These are phyloP conservation scores for Axinella damicornis DNA, from an alignment of 37 sponge, comb jelly and placozoan species.

Conservation along the genomic window DNA sequence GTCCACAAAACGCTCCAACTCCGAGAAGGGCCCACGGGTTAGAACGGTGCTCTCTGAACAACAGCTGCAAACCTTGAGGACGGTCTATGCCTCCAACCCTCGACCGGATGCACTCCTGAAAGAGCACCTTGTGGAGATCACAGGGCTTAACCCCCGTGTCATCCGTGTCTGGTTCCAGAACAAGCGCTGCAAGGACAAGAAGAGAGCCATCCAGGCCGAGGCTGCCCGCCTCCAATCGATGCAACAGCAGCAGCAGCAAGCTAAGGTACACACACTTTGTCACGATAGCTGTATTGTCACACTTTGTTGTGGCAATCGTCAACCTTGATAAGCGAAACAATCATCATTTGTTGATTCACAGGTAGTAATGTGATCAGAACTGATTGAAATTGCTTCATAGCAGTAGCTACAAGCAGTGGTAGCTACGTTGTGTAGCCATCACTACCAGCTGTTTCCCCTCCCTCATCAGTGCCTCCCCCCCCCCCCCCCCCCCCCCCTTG, in stretches of 20 bases:
- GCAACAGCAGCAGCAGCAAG: conserved; percentile 48
- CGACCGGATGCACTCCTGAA: conserved; percentile 93
- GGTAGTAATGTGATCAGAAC: too few relatives aligned
- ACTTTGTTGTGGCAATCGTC: not conserved
- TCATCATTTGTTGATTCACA: too few relatives aligned
- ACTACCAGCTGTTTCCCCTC: not conserved
- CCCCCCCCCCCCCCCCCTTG: not conserved
- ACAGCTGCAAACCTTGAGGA: conserved; percentile 87
- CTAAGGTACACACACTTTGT: too few relatives aligned
- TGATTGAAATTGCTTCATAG: too few relatives aligned
- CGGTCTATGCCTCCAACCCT: conserved; percentile 85
- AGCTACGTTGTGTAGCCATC: not conserved
- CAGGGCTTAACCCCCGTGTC: conserved; percentile 86
- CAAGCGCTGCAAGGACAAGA: conserved; percentile 99
- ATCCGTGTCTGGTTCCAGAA: conserved; percentile 99
- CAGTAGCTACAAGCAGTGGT: not conserved
- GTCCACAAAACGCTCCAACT: conserved; percentile 40
- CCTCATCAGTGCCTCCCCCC: not conserved
- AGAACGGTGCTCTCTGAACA: conserved; percentile 92
- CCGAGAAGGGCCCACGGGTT: conserved; percentile 88
- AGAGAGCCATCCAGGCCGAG: conserved; percentile 77
- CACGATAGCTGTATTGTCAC: too few relatives aligned
- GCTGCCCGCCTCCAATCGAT: conserved; percentile 21
- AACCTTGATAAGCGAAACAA: not conserved
- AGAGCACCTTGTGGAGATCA: conserved; percentile 91